phyloP scores from a whole-genome alignment of 2,797 vertebrate genomes.

The Bucorvus abyssinicus region DNA sequence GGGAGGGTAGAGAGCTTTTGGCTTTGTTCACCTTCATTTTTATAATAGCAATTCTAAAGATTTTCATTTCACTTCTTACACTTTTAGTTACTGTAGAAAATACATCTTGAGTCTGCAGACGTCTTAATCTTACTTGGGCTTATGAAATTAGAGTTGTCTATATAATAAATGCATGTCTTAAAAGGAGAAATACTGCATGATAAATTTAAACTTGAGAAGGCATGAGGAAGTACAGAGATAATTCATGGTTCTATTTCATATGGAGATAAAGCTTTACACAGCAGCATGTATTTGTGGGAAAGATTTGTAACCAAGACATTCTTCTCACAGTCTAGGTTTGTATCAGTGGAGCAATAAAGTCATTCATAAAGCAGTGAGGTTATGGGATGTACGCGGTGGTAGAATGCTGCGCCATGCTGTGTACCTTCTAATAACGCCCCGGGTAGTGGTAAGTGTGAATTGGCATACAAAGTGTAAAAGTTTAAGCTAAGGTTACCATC shows the following conservation, averaged over 20 bases:
- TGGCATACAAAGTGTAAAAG: no score
- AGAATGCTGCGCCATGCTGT: conserved; percentile 85
- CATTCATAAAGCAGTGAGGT: conserved; percentile 82
- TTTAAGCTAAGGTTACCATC: background rate
- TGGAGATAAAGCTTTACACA: background rate
- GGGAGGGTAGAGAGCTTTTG: background rate
- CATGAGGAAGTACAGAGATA: background rate
- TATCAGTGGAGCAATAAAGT: conserved; percentile 96
- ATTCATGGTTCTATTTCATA: background rate
- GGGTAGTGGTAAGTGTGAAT: conserved; percentile 86
- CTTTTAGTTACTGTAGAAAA: background rate
- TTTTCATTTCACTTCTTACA: background rate
- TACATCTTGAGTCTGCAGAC: accelerated
- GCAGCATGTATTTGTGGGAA: background rate
- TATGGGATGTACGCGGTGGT: conserved; percentile 88
- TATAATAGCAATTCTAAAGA: background rate
- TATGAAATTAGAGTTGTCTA: background rate
- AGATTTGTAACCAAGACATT: background rate
- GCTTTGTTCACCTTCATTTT: background rate
- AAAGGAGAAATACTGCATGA: background rate
- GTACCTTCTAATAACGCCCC: conserved; percentile 90
- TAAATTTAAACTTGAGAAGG: background rate
- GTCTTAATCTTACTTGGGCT: background rate
- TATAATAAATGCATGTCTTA: background rate
- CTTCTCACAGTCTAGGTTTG: conserved; percentile 86